phyloP scores from a whole-genome alignment of 2,113 vertebrate species.

The Sceloporus undulatus region DNA sequence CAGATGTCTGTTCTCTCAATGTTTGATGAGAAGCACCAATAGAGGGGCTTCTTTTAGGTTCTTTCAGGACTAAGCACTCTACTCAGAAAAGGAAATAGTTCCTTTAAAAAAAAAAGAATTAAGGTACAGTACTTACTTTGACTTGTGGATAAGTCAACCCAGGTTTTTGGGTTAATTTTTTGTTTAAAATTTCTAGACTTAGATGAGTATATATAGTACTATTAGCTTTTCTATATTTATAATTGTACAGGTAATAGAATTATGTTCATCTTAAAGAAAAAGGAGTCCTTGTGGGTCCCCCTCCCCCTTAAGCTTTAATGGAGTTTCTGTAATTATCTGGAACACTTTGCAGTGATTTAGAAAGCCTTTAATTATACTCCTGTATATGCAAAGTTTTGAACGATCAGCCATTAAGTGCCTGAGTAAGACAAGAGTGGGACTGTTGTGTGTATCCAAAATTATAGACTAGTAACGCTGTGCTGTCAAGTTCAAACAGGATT shows the following conservation, averaged over 20 bases:
- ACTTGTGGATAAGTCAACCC: too few species aligned
- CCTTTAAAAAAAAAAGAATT: too few species aligned
- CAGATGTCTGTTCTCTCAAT: too few species aligned
- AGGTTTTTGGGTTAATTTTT: too few species aligned
- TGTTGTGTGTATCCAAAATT: conserved; percentile 34
- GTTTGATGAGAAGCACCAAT: too few species aligned
- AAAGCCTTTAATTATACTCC: conserved; percentile 39
- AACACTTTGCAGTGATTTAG: background rate
- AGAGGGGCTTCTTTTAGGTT: too few species aligned
- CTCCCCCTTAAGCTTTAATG: background rate
- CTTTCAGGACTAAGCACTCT: too few species aligned
- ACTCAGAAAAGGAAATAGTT: too few species aligned
- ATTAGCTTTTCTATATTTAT: background rate
- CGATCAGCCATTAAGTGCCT: conserved; percentile 29
- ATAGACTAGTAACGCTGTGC: conserved; percentile 10
- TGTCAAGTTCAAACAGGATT: conserved; percentile 28
- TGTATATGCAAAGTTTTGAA: conserved; percentile 10
- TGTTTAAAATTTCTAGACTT: too few species aligned
- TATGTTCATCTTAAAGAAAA: background rate
- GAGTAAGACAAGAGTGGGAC: background rate
- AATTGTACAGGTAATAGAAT: background rate
- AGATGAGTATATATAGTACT: too few species aligned
- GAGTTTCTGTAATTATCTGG: conserved; percentile 19
- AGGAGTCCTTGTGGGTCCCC: too few species aligned
- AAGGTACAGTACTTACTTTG: too few species aligned